Evolutionary conservation across 1,140 invertebrate genomes (phyloP).

Genomic region (Eumeta japonica): DNA sequence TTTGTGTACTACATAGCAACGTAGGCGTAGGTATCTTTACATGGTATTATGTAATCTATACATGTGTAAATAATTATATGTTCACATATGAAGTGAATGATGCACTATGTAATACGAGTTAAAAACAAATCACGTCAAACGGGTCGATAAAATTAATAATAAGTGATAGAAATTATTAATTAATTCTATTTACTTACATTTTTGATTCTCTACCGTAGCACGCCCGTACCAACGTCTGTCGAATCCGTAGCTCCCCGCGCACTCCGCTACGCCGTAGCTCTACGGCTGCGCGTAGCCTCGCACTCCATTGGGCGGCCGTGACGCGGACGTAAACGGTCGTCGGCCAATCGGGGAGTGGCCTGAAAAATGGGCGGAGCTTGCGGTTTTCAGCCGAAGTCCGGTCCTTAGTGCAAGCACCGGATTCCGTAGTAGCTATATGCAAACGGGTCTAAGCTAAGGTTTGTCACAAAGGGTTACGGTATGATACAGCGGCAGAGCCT

Average conservation of each 20-base stretch:
- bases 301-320: conserved; percentile 34
- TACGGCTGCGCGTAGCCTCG: conserved; percentile 47
- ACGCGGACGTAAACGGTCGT: conserved; percentile 24
- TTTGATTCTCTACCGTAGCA: conserved; percentile 47
- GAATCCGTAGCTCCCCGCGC: conserved; percentile 47
- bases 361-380: conserved; percentile 47
- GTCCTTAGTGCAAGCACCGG: no score
- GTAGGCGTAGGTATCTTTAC: conserved; percentile 8
- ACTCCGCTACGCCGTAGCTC: conserved; percentile 21
- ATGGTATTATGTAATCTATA: neutral
- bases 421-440: no score
- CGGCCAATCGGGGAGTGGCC: conserved; percentile 31
- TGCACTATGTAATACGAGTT: no score
- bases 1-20: conserved; percentile 9
- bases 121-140: conserved; percentile 1
- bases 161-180: no score
- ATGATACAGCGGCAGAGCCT: no score
- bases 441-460: no score
- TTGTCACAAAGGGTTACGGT: no score
- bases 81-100: no score
- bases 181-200: conserved; percentile 38
- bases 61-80: no score
- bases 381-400: conserved; percentile 51
- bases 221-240: conserved; percentile 46
- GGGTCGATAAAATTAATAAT: conserved; percentile 3